Evolutionary conservation across 92 coral and sea anemone genomes (phyloP), one percentile per base, ranked within the genome.

Genomic region (Nematostella vectensis): DNA sequence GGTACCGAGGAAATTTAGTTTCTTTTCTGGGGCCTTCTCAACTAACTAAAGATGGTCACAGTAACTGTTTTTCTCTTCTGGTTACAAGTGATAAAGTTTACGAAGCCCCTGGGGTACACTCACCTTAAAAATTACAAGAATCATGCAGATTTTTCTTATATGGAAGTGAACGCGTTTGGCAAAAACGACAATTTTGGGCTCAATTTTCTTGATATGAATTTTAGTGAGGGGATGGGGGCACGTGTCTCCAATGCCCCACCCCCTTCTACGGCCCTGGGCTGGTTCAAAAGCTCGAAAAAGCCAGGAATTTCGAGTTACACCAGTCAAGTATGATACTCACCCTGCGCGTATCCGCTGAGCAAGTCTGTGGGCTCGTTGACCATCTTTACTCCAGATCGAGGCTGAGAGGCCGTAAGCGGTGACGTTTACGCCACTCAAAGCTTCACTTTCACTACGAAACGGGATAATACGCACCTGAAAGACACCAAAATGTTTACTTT

Each of bases 381-480:
- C 64, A 58, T 77, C 59, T 16, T 53, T 63, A 62, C 83, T 61
- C 83, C 83, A 77, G 19, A 77, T 51, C 4, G 83, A 77, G 6
- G 83, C 83, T 1, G 83, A 77, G 1, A 77, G 56, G 16, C 83
- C 83, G 47, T 77, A 77, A 47, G 63, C 42, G 1, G 78, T 77
- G 11, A 50, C 63, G 49, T 70, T 77, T 0, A 73, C 83, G 25
- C 73, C 83, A 26, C 52, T 58, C 24, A 65, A 38, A 22, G 77
- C 83, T 20, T 70, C 83, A 22, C 39, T 43, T 58, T 61, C 63
- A 27, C 63, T 77, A 11, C 65, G 72, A 58, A 77, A 77, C 36
- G 83, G 74, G 48, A 77, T 77, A 18, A 77, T 63, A 30, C 83
- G 69, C 25, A 77, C 77, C 83, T 77, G 15, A 20, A 1, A 45